Evolutionary conservation across 2,113 vertebrate genomes (phyloP).

Genomic region (Gracilinanus agilis): DNA sequence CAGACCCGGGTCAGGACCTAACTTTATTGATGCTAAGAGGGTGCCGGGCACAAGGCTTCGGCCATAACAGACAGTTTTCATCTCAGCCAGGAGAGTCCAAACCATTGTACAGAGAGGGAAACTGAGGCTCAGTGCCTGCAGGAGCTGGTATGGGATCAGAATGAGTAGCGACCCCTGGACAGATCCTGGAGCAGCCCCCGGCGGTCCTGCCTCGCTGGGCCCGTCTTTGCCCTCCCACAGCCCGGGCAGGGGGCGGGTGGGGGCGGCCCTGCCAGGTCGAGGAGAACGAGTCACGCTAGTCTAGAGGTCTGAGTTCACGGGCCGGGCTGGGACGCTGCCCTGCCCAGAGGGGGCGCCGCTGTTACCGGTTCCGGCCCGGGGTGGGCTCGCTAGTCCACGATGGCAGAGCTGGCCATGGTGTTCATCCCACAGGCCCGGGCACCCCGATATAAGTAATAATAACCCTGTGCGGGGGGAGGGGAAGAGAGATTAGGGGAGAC

Average conservation of each 20-base stretch:
- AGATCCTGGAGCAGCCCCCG: neutral
- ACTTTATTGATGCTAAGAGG: constrained; percentile 76
- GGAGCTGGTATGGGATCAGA: neutral
- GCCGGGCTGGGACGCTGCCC: neutral
- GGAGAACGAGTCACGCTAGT: neutral
- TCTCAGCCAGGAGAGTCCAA: constrained; percentile 8
- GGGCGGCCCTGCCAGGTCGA: neutral
- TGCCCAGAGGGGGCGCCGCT: neutral
- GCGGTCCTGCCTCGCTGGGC: constrained; percentile 1
- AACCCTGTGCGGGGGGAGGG: constrained; percentile 85
- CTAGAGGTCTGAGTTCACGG: neutral
- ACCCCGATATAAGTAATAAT: constrained; percentile 92
- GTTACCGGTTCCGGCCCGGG: constrained; percentile 27
- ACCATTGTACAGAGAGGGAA: constrained; percentile 43
- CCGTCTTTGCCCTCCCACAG: neutral
- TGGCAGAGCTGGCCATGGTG: constrained; percentile 91
- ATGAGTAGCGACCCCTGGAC: neutral
- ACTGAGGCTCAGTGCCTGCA: neutral
- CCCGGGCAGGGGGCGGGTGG: neutral
- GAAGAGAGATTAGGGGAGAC: neutral
- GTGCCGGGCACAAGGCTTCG: constrained; percentile 22
- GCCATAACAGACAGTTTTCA: neutral
- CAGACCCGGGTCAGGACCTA: neutral
- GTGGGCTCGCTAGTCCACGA: constrained; percentile 83
- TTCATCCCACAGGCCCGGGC: constrained; percentile 92